Percentiles rank a stretch among this genome's conserved stretches.
Evolutionary conservation across 1,140 invertebrate genomes (phyloP).

Genomic region (Helicoverpa armigera): DNA sequence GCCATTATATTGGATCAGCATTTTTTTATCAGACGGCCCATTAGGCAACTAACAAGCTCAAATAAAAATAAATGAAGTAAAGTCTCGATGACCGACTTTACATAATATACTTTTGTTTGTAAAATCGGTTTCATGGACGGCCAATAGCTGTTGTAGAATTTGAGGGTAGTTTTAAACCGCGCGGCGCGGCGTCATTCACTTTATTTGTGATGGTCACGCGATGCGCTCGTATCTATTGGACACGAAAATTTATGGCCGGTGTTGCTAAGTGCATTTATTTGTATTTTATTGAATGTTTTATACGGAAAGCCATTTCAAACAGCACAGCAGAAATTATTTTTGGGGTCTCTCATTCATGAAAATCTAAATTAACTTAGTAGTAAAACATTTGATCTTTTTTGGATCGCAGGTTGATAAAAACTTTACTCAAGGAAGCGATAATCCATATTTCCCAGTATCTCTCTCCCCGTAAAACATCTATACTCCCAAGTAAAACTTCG

Average conservation of each 20-base stretch:
- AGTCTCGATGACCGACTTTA: constrained; percentile 28
- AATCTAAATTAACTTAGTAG: too few species aligned
- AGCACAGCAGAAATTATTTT: too few species aligned
- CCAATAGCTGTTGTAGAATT: constrained; percentile 32
- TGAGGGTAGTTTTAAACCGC: constrained; percentile 34
- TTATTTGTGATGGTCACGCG: constrained; percentile 38
- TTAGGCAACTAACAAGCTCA: constrained; percentile 30
- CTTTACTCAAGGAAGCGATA: too few species aligned
- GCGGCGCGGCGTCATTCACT: constrained; percentile 9
- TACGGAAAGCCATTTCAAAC: too few species aligned
- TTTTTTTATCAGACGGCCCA: constrained; percentile 22
- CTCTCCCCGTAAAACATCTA: too few species aligned
- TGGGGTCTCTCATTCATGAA: too few species aligned
- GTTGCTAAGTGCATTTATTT: neutral
- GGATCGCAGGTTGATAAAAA: too few species aligned
- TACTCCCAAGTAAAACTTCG: too few species aligned
- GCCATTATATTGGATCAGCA: neutral
- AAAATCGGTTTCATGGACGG: constrained; percentile 31
- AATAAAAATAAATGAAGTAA: constrained; percentile 49
- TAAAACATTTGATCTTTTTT: too few species aligned
- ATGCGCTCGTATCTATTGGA: constrained; percentile 19
- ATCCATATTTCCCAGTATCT: too few species aligned
- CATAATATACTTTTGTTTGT: constrained; percentile 35
- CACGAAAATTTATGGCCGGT: constrained; percentile 3
- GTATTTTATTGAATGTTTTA: neutral